Evolutionary conservation across 2,888 invertebrate species (phyloP).

Genomic region (Saturnia pavonia): DNA sequence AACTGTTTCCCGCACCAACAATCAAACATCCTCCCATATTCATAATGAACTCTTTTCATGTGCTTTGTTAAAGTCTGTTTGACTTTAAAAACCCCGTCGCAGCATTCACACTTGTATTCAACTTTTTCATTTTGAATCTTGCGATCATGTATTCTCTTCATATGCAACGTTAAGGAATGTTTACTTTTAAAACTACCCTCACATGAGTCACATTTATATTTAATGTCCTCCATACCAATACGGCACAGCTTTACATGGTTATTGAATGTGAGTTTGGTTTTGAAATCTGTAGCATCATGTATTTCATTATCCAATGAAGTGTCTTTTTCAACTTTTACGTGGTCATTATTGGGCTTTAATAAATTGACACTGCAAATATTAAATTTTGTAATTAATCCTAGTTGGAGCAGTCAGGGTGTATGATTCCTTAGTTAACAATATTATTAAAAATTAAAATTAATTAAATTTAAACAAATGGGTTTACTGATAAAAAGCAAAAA

Average conservation of each 20-base stretch:
- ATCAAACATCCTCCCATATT: not conserved
- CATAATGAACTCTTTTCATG: not conserved
- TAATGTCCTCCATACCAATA: not conserved
- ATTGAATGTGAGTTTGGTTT: not conserved
- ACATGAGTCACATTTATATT: not conserved
- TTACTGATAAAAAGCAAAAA: too few relatives aligned
- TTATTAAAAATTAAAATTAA: too few relatives aligned
- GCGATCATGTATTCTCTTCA: not conserved
- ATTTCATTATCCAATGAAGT: not conserved
- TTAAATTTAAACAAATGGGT: too few relatives aligned
- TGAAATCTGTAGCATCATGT: not conserved
- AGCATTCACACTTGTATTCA: not conserved
- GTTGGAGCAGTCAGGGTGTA: too few relatives aligned
- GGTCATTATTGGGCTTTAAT: not conserved
- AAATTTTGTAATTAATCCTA: not conserved
- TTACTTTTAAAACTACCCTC: not conserved
- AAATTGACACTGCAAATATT: not conserved
- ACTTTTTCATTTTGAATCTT: not conserved
- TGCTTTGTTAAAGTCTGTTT: not conserved
- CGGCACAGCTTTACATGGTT: not conserved
- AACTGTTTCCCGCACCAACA: not conserved
- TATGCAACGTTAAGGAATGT: not conserved
- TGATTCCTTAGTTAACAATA: too few relatives aligned
- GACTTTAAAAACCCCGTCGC: not conserved
- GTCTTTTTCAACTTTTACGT: not conserved